Base-by-base conservation (phyloP, 2,888 invertebrate species). In the Ormyrus pomaceus region DNA sequence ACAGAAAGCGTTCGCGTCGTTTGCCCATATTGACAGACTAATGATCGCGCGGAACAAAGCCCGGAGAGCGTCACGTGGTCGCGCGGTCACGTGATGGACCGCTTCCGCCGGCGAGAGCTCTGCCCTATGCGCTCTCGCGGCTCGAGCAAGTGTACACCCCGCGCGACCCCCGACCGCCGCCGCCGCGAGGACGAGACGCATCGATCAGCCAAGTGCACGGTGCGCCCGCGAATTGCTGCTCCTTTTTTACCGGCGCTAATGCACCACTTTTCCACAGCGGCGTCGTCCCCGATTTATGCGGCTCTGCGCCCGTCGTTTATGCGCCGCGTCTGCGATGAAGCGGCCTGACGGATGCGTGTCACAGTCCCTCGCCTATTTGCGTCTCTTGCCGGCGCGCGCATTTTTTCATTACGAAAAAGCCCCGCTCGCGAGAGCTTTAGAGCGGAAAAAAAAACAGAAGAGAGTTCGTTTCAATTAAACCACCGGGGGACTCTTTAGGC, bases 21-120 rank as follows among this genome's bases (percentile, higher is more conserved):
- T 90, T 89, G 86, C 88, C 88, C 89, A 90, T 90, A 90, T 90
- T 90, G 90, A 89, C 90, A 90, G 90, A 90, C 90, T 90, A 90
- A 90, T 90, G 90, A 90, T 89, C 89, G 87, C 86, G 84, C 84
- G 85, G 88, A 90, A 90, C 90, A 90, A 90, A 90, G 88, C 89
- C 88, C 87, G 55, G 64, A 85, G 86, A 88, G 87, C 87, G 89
- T 89, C 88, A 87, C 88, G 89, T 87, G 88, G 88, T 51, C 59
- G 50, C 66, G 76, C 58, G 80, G 56, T 89, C 89, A 86, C 86
- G 88, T 90, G 90, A 90, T 89, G 90, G 88, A 89, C 88, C 87
- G 90, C 87, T 90, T 90, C 90, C 90, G 89, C 87, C 88, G 86
- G 85, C 6, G 34, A 7, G 48, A 62, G 68, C 8, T 34, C 50